Base-by-base conservation (phyloP, 2,888 invertebrate genomes). In the Gonocerus acuteangulatus region DNA sequence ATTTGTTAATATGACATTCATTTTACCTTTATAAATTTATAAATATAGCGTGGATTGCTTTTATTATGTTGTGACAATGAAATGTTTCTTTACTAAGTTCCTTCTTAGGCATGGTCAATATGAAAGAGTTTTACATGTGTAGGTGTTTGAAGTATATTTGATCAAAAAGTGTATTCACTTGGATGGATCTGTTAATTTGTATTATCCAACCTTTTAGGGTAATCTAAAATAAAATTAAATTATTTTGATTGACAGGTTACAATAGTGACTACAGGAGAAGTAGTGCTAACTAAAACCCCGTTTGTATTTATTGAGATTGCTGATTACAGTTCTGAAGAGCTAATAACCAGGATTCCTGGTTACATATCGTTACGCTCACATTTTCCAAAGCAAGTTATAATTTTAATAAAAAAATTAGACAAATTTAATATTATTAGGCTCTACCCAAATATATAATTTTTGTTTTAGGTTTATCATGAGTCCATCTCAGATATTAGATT, bases 401-500 rank as follows among this genome's bases (percentile, higher is more conserved):
- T n/a, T 9, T 39, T 9, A 4, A 39, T 15, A 9, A 39, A 39
- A 39, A n/a, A 11, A 32, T 9, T 32, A 32, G 6, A 9, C 6
- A 9, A 9, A 32, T 9, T 32, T 32, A 9, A 32, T 6, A 11
- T 32, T 11, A 6, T 32, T 32, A 39, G n/a, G 13, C 4, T 39
- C n/a, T 9, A 39, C 4, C 15, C n/a, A 6, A 11, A 3, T 11
- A 4, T 39, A 36, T 36, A 22, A 34, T 39, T 39, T n/a, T 42
- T 36, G 4, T 13, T 42, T 42, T 3, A 52, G 52, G 16, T 52
- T 52, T 52, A 22, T 19, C 11, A 2, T 52, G n/a, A 36, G 21
- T 19, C 52, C 52, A 15, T 19, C 52, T 4, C 39, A 52, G n/a
- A 19, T 15, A 18, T 39, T 52, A 36, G 21, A 52, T 7, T 52